phyloP scores from a whole-genome alignment of 2,888 invertebrate genomes.

The Exephanes ischioxanthus region DNA sequence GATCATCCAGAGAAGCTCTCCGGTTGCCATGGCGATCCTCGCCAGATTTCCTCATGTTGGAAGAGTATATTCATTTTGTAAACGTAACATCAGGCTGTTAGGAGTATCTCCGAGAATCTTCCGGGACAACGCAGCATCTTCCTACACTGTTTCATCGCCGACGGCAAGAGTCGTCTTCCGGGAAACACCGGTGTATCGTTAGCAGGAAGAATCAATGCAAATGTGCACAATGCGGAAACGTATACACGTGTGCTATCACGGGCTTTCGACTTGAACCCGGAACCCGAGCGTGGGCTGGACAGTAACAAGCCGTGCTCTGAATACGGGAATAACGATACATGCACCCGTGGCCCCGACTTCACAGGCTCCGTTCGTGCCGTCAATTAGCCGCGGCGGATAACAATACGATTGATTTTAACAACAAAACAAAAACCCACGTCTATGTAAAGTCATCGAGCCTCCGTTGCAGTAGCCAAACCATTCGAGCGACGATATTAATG shows the following conservation, averaged over 20 bases:
- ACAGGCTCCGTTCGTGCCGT: no score
- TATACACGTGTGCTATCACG: background rate
- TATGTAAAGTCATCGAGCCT: no score
- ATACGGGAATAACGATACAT: no score
- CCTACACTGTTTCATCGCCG: background rate
- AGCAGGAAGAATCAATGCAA: background rate
- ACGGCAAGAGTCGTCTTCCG: background rate
- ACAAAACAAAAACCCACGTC: no score
- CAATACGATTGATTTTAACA: no score
- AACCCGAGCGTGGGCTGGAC: background rate
- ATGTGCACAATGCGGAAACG: background rate
- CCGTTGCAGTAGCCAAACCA: background rate
- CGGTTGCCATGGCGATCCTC: background rate
- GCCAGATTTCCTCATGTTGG: background rate
- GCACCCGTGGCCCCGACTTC: no score
- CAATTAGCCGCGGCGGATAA: no score
- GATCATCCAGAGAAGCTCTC: background rate
- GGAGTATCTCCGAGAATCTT: background rate
- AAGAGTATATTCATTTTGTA: background rate
- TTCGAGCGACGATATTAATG: background rate
- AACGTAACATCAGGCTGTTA: background rate
- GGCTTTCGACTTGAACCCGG: background rate
- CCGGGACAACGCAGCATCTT: background rate
- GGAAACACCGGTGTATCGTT: background rate
- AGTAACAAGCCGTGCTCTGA: background rate